Conservation (phyloP, 2,888 invertebrate genomes). For the Sphaeridia pumilis region DNA sequence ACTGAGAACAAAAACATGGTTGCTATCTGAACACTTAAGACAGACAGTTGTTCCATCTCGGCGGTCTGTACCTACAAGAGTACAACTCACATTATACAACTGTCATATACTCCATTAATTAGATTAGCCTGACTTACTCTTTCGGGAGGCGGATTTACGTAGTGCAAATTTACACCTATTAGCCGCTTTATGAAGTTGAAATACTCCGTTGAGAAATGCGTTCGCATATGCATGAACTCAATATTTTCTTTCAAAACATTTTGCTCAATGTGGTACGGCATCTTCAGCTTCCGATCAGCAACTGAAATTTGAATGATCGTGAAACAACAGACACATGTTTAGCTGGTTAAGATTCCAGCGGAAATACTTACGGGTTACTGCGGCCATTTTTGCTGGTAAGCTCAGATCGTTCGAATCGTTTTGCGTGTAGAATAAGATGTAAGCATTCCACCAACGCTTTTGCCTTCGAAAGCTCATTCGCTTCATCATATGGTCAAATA, state of each 20-base stretch:
- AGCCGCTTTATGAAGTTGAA: slow-evolving; percentile 90
- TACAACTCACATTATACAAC: too few species aligned
- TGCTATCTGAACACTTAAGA: slow-evolving; percentile 79
- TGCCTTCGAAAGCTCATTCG: slow-evolving; percentile 84
- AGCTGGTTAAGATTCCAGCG: too few species aligned
- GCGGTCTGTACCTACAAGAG: too few species aligned
- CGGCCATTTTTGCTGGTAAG: slow-evolving; percentile 20
- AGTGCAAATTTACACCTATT: slow-evolving; percentile 48
- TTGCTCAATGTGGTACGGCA: slow-evolving; percentile 84
- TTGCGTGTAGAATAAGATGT: slow-evolving; percentile 92
- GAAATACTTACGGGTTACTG: slow-evolving; percentile 28
- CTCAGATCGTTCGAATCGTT: slow-evolving; percentile 48
- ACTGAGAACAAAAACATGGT: slow-evolving; percentile 90
- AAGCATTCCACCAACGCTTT: slow-evolving; percentile 99
- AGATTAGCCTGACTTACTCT: too few species aligned
- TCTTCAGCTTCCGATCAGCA: slow-evolving; percentile 46
- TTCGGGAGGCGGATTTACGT: too few species aligned
- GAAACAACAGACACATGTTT: too few species aligned
- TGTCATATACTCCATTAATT: too few species aligned
- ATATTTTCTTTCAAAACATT: slow-evolving; percentile 91
- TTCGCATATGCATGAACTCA: slow-evolving; percentile 88
- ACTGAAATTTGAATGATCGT: slow-evolving; percentile 14
- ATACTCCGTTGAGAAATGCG: slow-evolving; percentile 89
- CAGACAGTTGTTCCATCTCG: slow-evolving; percentile 75
- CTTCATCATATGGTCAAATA: slow-evolving; percentile 90